Evolutionary conservation across 2,797 vertebrate genomes (phyloP).

Genomic region (Pelodytes ibericus): DNA sequence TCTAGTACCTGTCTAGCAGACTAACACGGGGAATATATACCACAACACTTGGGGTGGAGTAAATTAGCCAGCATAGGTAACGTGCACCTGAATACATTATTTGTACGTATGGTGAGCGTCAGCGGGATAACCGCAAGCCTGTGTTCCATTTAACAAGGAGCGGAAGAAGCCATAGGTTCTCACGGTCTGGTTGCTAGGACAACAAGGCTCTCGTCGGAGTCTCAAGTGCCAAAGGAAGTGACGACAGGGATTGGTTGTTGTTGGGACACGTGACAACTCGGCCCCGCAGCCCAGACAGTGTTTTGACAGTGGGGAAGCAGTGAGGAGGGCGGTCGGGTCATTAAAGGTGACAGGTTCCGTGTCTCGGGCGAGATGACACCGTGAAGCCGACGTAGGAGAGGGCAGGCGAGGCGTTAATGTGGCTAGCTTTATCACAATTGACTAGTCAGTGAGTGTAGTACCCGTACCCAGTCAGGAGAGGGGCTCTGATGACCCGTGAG

Average conservation of each 20-base stretch:
- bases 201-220: constrained; percentile 60
- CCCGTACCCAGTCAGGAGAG: constrained; percentile 4
- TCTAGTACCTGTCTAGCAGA: no score
- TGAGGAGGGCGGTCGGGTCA: constrained; percentile 52
- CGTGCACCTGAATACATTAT: no score
- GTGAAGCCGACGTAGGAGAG: constrained; percentile 55
- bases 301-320: constrained; percentile 77
- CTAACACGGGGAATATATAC: no score
- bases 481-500: constrained; percentile 53
- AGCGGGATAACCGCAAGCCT: no score
- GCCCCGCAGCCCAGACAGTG: constrained; percentile 43
- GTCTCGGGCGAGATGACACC: constrained; percentile 31
- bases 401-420: constrained; percentile 42
- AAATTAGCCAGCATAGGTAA: no score
- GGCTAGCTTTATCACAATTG: background rate
- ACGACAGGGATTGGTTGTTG: constrained; percentile 75
- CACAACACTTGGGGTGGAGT: no score
- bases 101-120: no score
- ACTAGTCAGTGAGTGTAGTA: constrained; percentile 30
- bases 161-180: constrained; percentile 25
- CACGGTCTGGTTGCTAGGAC: constrained; percentile 70
- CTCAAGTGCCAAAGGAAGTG: constrained; percentile 69
- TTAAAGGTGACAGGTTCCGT: constrained; percentile 44
- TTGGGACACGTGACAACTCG: constrained; percentile 82
- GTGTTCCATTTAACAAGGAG: no score